Evolutionary conservation across 2,113 vertebrate species (phyloP), one percentile per base, ranked within the genome.

Genomic region (Regulus satrapa): DNA sequence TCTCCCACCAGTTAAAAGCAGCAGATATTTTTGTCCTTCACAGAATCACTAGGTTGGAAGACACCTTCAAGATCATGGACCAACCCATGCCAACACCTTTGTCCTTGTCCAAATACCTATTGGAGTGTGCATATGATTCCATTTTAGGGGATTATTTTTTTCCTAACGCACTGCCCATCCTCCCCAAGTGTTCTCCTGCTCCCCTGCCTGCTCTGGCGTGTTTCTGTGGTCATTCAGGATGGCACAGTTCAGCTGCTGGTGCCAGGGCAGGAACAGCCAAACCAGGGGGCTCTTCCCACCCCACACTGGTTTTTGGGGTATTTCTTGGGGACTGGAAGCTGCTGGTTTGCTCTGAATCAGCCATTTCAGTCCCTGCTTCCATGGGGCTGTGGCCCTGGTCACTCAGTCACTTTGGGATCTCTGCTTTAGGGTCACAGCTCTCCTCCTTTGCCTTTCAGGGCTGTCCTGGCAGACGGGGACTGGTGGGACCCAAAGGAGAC

Each of bases 401-500:
- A 23, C 56, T 15, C 43, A 11, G 21, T 4, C 32, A 9, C 58
- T 1, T 2, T 32, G 45, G 36, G 74, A 23, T 55, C 3, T 45
- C 21, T 34, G 4, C 8, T 79, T 43, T 0, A 3, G 43, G 54
- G 32, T 68, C 61, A 54, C 38, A 26, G 54, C 17, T 89, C 36
- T 77, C 4, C 21, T 36, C 12, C 94, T 96, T 86, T 80, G 59
- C 62, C 61, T 97, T 97, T 36, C 93, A 99, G 99, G 99, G 99
- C 48, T 98, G 98, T 93, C 90, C 94, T 40, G 99, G 99, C 64
- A 97, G 96, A 18, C 93, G 94, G 45, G 99, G 99, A 15, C 95
- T 91, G 75, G 91, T 93, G 77, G 99, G 99, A 38, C 97, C 98
- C 58, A 99, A 99, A 97, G 99, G 99, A 91, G 97, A 98, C 90